These are phyloP conservation scores for Poecilia latipinna DNA, from an alignment of 2,113 vertebrate species.

Conservation along the genomic window DNA sequence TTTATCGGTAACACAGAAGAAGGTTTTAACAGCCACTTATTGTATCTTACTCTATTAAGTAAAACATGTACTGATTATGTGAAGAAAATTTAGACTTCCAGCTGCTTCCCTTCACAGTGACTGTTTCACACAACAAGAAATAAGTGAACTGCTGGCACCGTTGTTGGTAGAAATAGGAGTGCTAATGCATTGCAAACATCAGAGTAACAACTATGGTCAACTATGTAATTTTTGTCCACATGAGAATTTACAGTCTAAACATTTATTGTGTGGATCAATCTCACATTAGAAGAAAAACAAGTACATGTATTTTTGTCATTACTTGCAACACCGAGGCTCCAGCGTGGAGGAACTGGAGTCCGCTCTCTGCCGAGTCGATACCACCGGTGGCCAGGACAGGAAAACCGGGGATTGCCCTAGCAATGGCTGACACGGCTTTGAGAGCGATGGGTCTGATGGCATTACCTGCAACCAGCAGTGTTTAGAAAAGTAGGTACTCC, in stretches of 20 bases:
- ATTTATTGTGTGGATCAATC: neutral
- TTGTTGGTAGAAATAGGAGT: neutral
- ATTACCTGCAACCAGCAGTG: slow-evolving; percentile 79
- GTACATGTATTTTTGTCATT: slow-evolving; percentile 16
- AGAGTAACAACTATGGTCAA: neutral
- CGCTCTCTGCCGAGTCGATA: slow-evolving; percentile 93
- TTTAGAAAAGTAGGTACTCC: neutral
- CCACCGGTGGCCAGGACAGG: slow-evolving; percentile 93
- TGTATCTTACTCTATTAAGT: neutral
- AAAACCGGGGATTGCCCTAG: slow-evolving; percentile 86
- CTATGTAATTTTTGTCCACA: neutral
- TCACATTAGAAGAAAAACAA: neutral
- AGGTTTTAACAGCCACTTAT: neutral
- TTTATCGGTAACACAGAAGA: neutral
- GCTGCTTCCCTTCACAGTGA: neutral
- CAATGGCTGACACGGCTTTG: slow-evolving; percentile 88
- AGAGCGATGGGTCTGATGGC: slow-evolving; percentile 91
- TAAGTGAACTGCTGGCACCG: neutral
- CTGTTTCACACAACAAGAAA: neutral
- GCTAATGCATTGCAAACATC: neutral
- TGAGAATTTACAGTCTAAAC: neutral
- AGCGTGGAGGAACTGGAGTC: slow-evolving; percentile 91
- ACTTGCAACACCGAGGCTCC: slow-evolving; percentile 95
- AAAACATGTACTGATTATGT: neutral
- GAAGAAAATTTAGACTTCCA: neutral